These are phyloP conservation scores for Gallirallus australis DNA, from an alignment of 2,797 vertebrate species.

Conservation along the genomic window DNA sequence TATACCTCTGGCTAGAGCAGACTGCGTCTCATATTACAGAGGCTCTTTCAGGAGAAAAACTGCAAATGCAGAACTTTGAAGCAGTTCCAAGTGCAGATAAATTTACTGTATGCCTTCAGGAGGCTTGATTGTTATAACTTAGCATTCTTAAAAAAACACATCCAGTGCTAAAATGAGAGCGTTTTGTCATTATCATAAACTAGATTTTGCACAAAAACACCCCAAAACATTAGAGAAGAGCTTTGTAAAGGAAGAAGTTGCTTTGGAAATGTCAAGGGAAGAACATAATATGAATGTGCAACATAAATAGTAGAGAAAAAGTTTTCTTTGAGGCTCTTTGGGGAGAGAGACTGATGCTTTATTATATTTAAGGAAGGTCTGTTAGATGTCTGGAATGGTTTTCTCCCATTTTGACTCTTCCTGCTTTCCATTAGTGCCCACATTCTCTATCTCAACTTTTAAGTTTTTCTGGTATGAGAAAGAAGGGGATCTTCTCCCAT, in stretches of 20 bases:
- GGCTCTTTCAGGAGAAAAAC: conserved; percentile 9
- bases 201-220: background rate
- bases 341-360: background rate
- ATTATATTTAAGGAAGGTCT: background rate
- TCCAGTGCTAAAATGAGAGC: background rate
- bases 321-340: background rate
- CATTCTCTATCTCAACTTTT: background rate
- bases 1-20: background rate
- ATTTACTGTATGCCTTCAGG: background rate
- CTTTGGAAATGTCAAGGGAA: background rate
- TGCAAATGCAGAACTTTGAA: conserved; percentile 13
- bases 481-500: background rate
- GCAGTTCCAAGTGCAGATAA: background rate
- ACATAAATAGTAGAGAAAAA: background rate
- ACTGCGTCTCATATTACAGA: background rate
- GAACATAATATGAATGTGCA: background rate
- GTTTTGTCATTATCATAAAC: background rate
- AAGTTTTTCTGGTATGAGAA: background rate
- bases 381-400: background rate
- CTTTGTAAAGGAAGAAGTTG: background rate
- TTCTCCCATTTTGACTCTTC: background rate
- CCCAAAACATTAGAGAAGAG: background rate
- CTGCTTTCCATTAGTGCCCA: background rate
- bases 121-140: background rate
- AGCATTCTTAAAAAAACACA: too few relatives aligned